A percentile compares a stretch with the other conserved stretches of the same genome.
phyloP scores from a whole-genome alignment of 2,113 vertebrate species.

The Hystrix cristata region DNA sequence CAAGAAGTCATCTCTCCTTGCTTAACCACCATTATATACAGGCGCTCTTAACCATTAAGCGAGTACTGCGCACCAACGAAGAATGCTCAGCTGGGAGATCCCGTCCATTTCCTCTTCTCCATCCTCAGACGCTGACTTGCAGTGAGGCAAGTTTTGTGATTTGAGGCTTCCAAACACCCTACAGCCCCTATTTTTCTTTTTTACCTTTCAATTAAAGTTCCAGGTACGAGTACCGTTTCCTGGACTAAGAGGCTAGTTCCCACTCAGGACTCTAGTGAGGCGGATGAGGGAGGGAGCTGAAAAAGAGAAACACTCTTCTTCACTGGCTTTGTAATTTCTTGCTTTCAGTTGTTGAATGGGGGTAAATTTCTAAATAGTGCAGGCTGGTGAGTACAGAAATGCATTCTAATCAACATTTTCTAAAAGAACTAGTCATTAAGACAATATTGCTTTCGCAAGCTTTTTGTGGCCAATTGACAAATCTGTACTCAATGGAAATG shows the following conservation, averaged over 20 bases:
- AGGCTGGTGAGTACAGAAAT: not conserved
- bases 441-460: constrained; percentile 37
- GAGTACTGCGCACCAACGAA: not conserved
- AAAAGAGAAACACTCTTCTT: not conserved
- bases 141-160: not conserved
- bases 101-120: not conserved
- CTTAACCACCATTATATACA: not conserved
- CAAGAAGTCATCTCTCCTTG: not conserved
- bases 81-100: not conserved
- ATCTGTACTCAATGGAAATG: constrained; percentile 45
- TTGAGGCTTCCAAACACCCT: not conserved
- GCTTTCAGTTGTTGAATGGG: not conserved
- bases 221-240: not conserved
- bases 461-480: constrained; percentile 30
- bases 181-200: not conserved
- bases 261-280: not conserved
- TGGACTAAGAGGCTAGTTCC: not conserved
- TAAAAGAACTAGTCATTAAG: constrained; percentile 52
- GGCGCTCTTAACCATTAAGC: constrained; percentile 17
- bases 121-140: not conserved
- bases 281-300: not conserved
- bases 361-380: constrained; percentile 25
- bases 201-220: constrained; percentile 46
- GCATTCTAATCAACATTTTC: constrained; percentile 31
- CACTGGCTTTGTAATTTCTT: not conserved